phyloP scores from a whole-genome alignment of 2,797 vertebrate species.

The Nasua narica region DNA sequence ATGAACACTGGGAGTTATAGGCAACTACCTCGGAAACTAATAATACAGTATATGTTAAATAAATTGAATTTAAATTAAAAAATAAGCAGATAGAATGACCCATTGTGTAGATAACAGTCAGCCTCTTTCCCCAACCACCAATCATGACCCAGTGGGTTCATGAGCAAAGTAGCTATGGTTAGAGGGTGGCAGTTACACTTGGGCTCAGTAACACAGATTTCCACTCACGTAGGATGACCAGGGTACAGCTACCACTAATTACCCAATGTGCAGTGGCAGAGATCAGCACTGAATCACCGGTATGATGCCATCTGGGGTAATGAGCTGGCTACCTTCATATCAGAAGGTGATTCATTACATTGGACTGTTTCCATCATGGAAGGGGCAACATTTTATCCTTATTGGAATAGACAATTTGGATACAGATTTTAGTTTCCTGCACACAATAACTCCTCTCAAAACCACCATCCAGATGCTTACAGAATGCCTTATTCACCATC shows the following conservation, averaged over 20 bases:
- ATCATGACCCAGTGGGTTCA: neutral
- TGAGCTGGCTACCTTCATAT: neutral
- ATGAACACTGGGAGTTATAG: neutral
- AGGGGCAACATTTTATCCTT: neutral
- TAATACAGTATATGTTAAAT: neutral
- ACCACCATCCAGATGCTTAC: neutral
- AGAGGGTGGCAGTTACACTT: neutral
- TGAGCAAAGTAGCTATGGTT: neutral
- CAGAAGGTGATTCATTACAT: neutral
- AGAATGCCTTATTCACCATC: neutral
- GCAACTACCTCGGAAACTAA: neutral
- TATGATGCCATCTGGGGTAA: neutral
- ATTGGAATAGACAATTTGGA: neutral
- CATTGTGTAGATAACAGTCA: neutral
- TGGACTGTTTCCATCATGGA: neutral
- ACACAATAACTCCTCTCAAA: neutral
- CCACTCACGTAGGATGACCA: neutral
- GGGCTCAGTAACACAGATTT: neutral
- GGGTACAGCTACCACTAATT: neutral
- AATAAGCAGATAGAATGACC: neutral
- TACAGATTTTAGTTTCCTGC: neutral
- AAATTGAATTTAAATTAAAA: neutral
- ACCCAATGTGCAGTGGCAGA: neutral
- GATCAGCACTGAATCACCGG: neutral
- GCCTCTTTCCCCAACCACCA: neutral